These are phyloP conservation scores for Gymnogyps californianus DNA, from an alignment of 2,113 vertebrate genomes.

Conservation along the genomic window DNA sequence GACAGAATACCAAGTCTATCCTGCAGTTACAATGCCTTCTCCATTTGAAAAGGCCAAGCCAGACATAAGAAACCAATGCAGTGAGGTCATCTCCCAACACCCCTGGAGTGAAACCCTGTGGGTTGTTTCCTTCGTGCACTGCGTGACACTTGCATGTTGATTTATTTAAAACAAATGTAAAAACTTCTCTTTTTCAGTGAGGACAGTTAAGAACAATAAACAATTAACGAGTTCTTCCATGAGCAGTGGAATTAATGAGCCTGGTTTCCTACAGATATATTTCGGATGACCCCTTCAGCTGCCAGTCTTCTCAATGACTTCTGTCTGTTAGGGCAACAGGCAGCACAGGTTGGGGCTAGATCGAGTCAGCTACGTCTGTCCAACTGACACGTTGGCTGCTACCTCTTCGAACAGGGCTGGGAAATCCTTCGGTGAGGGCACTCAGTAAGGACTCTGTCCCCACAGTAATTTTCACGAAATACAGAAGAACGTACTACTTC, in stretches of 20 bases:
- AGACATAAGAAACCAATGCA: not conserved
- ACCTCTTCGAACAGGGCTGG: not conserved
- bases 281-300: not conserved
- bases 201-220: conserved; percentile 53
- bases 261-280: not conserved
- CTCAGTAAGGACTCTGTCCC: not conserved
- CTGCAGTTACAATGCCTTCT: not conserved
- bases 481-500: not conserved
- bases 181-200: conserved; percentile 19
- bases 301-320: not conserved
- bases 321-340: not conserved
- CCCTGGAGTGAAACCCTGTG: not conserved
- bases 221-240: not conserved
- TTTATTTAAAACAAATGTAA: conserved; percentile 63
- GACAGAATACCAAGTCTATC: not conserved
- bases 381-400: not conserved
- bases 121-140: not conserved
- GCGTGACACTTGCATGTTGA: not conserved
- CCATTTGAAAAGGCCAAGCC: not conserved
- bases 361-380: not conserved
- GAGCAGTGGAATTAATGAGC: not conserved
- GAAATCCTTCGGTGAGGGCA: not conserved
- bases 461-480: not conserved
- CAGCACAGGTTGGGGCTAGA: not conserved
- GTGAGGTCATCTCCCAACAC: not conserved